These are phyloP conservation scores for Platerodrilus igneus DNA, from an alignment of 2,888 invertebrate genomes.

Conservation along the genomic window DNA sequence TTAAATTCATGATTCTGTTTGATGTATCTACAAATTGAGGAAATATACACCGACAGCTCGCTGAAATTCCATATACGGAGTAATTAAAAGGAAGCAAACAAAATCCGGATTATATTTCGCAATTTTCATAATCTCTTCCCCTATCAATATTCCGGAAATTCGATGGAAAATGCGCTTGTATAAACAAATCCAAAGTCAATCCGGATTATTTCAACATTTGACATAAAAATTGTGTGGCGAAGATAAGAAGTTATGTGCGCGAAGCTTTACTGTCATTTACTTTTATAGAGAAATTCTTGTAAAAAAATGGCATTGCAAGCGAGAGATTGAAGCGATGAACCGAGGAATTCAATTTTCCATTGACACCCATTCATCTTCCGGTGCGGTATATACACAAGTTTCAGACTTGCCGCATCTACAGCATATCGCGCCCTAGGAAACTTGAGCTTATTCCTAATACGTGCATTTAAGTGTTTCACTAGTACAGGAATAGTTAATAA, in stretches of 20 bases:
- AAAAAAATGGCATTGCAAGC: slow-evolving; percentile 41
- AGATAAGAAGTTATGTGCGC: slow-evolving; percentile 42
- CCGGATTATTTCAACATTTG: slow-evolving; percentile 33
- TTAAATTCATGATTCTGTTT: too few relatives aligned
- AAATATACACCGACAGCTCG: too few relatives aligned
- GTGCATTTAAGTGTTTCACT: slow-evolving; percentile 14
- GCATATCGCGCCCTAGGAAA: too few relatives aligned
- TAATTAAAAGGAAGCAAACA: too few relatives aligned
- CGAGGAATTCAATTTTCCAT: slow-evolving; percentile 67
- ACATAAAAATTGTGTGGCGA: slow-evolving; percentile 34
- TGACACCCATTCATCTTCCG: slow-evolving; percentile 50
- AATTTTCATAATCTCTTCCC: too few relatives aligned
- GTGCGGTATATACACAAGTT: slow-evolving; percentile 19
- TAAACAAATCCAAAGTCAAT: slow-evolving; percentile 34
- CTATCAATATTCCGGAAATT: slow-evolving; percentile 17
- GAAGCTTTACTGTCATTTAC: slow-evolving; percentile 39
- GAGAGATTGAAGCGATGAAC: slow-evolving; percentile 60
- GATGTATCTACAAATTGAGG: too few relatives aligned
- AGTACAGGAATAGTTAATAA: slow-evolving; percentile 23
- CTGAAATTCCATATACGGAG: too few relatives aligned
- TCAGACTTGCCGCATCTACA: slow-evolving; percentile 18
- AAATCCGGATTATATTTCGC: too few relatives aligned
- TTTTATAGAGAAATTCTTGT: slow-evolving; percentile 42
- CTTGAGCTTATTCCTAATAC: too few relatives aligned
- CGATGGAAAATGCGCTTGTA: slow-evolving; percentile 30